Conservation (phyloP, 2,797 vertebrate genomes). For the Falco cherrug region DNA sequence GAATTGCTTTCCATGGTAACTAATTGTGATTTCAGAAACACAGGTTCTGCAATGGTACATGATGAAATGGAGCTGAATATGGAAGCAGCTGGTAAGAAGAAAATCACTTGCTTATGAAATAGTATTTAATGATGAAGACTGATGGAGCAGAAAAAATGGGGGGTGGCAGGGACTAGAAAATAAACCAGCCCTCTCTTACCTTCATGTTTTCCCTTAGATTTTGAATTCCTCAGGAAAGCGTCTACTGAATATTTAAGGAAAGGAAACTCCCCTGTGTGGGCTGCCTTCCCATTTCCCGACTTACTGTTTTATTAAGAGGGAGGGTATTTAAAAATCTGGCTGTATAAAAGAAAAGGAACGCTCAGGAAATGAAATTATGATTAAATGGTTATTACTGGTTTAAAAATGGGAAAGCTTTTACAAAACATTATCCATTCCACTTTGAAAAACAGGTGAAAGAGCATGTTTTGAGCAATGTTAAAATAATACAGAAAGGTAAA, state of each 20-base stretch:
- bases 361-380: neutral
- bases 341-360: neutral
- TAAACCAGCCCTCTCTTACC: neutral
- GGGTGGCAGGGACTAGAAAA: neutral
- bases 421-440: neutral
- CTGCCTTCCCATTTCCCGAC: neutral
- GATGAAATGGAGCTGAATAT: slow-evolving; percentile 38
- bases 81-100: slow-evolving; percentile 45
- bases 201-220: neutral
- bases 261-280: neutral
- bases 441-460: neutral
- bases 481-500: neutral
- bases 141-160: neutral
- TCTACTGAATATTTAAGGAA: neutral
- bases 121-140: slow-evolving; percentile 13
- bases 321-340: neutral
- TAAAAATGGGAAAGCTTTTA: neutral
- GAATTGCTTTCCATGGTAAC: slow-evolving; percentile 62
- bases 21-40: slow-evolving; percentile 49
- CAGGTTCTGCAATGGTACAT: neutral
- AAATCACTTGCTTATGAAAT: slow-evolving; percentile 49
- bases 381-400: neutral
- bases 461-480: neutral
- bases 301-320: neutral
- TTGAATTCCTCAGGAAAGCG: neutral